A percentile compares a stretch with the other conserved stretches of the same genome.
Conservation (phyloP, 1,140 invertebrate genomes). For the Drosophila nigrodunni region DNA sequence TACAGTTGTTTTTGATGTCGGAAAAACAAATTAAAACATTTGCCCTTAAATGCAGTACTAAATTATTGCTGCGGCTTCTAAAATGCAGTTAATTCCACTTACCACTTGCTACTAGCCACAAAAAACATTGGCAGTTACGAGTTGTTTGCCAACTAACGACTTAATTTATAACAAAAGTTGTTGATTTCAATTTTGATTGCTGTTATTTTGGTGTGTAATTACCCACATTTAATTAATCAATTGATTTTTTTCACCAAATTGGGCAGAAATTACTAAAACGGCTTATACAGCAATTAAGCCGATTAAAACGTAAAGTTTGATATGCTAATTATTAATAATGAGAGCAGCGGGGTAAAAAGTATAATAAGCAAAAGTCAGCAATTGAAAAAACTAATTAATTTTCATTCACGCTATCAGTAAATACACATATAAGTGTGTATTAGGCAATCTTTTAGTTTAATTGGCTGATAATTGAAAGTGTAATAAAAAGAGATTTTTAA, state of each 20-base stretch:
- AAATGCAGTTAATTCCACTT: slow-evolving; percentile 31
- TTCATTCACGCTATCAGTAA: not conserved
- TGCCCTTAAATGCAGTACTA: slow-evolving; percentile 12
- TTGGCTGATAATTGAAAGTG: not conserved
- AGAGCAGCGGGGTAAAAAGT: not conserved
- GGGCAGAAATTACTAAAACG: slow-evolving; percentile 24
- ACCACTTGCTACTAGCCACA: slow-evolving; percentile 7
- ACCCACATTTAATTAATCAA: slow-evolving; percentile 50
- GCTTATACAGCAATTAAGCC: slow-evolving; percentile 43
- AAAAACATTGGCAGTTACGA: slow-evolving; percentile 32
- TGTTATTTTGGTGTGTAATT: slow-evolving; percentile 28
- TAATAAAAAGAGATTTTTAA: too few species aligned
- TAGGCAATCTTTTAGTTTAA: not conserved
- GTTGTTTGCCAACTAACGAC: slow-evolving; percentile 4
- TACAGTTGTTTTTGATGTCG: slow-evolving; percentile 7
- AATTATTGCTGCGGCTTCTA: slow-evolving; percentile 7
- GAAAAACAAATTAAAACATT: slow-evolving; percentile 52
- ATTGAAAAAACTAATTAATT: slow-evolving; percentile 18
- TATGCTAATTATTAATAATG: slow-evolving; percentile 39
- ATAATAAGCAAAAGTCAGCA: not conserved
- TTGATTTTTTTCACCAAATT: not conserved
- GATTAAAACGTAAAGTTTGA: slow-evolving; percentile 22
- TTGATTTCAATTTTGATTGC: not conserved
- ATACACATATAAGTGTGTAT: not conserved
- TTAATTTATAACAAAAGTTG: slow-evolving; percentile 19